Evolutionary conservation across 2,797 vertebrate species (phyloP).

Genomic region (Eulemur albifrons): DNA sequence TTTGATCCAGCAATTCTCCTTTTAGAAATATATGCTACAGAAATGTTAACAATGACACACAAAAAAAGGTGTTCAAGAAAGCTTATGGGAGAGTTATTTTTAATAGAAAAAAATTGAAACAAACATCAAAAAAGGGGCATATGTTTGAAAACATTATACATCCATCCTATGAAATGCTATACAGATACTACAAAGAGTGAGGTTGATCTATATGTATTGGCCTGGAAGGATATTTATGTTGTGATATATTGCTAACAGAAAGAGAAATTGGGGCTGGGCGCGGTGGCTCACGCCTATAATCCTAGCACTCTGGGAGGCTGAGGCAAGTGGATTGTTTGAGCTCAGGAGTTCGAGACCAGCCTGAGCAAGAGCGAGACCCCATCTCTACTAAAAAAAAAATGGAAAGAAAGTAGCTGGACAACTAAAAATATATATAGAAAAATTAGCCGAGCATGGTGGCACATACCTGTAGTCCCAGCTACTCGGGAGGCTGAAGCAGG

Average conservation of each 20-base stretch:
- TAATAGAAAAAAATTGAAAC: slow-evolving; percentile 3
- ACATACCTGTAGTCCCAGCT: too few species aligned
- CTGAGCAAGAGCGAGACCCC: too few species aligned
- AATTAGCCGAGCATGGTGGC: too few species aligned
- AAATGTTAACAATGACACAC: not conserved
- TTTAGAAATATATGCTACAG: slow-evolving; percentile 6
- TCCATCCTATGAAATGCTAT: not conserved
- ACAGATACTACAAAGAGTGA: not conserved
- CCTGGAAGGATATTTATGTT: not conserved
- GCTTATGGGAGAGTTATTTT: not conserved
- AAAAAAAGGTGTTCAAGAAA: not conserved
- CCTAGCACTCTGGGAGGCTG: too few species aligned
- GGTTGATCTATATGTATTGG: not conserved
- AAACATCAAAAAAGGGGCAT: not conserved
- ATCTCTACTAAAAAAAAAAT: too few species aligned
- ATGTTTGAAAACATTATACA: not conserved
- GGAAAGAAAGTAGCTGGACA: too few species aligned
- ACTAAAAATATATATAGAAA: too few species aligned
- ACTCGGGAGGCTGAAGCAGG: too few species aligned
- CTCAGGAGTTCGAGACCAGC: too few species aligned
- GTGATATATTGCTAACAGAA: not conserved
- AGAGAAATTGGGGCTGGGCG: not conserved
- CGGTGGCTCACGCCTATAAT: too few species aligned
- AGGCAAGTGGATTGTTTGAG: too few species aligned
- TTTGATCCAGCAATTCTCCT: not conserved